A percentile compares a stretch with the other conserved stretches of the same genome.
Conservation (phyloP, 2,888 invertebrate species). For the Pollenia labialis region DNA sequence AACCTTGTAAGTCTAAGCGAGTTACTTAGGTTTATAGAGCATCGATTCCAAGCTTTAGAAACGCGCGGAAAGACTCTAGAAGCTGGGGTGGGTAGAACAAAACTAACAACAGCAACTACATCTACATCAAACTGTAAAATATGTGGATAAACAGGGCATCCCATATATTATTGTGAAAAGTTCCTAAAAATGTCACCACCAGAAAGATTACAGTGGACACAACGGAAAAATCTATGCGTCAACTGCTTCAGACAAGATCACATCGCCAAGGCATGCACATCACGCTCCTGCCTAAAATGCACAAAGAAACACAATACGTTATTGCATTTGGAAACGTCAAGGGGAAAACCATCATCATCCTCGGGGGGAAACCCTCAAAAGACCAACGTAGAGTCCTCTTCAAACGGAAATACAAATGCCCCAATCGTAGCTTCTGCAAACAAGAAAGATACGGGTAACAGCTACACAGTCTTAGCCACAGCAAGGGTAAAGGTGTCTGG, state of each 20-base stretch:
- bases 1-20: background rate
- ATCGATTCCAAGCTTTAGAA: background rate
- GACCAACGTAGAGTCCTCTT: too few relatives aligned
- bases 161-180: background rate
- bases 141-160: background rate
- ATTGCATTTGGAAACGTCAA: conserved; percentile 4
- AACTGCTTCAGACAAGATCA: background rate
- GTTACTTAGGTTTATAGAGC: background rate
- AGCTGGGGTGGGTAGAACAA: background rate
- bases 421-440: conserved; percentile 1
- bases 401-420: background rate
- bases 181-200: background rate
- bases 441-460: background rate
- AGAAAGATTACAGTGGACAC: background rate
- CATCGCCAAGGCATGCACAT: background rate
- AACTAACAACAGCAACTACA: too few relatives aligned
- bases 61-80: background rate
- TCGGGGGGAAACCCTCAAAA: background rate
- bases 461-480: background rate
- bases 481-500: background rate
- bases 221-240: background rate
- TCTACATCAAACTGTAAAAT: background rate
- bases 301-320: conserved; percentile 14
- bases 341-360: background rate
- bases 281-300: conserved; percentile 14